Percentiles rank a stretch among this genome's conserved stretches.
phyloP scores from a whole-genome alignment of 2,113 vertebrate genomes.

The Lamprologus speciosus region DNA sequence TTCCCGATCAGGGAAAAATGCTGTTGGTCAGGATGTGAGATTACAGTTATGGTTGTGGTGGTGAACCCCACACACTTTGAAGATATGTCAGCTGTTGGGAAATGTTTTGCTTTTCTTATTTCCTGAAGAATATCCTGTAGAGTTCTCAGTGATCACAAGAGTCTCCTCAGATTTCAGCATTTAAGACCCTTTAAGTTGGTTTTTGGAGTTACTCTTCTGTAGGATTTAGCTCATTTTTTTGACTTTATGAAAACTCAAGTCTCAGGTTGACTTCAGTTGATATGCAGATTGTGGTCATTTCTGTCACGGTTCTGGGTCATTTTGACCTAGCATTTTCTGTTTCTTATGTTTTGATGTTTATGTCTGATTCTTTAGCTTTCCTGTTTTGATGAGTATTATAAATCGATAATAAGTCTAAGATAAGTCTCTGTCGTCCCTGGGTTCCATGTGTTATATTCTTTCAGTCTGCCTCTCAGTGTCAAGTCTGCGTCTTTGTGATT shows the following conservation, averaged over 20 bases:
- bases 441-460: neutral
- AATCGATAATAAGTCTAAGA: neutral
- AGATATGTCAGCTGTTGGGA: neutral
- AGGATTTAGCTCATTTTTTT: neutral
- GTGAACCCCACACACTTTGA: neutral
- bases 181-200: neutral
- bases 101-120: neutral
- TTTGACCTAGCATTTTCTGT: neutral
- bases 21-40: neutral
- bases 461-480: neutral
- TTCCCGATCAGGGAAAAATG: neutral
- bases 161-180: neutral
- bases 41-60: neutral
- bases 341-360: neutral
- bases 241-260: neutral
- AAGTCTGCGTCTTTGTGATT: neutral
- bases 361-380: neutral
- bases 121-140: neutral
- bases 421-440: neutral
- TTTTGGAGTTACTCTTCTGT: neutral
- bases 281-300: neutral
- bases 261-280: neutral
- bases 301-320: neutral
- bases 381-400: neutral
- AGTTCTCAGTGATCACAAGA: neutral